Conservation (phyloP, 1,140 invertebrate species). For the Alviniconcha marisindica region DNA sequence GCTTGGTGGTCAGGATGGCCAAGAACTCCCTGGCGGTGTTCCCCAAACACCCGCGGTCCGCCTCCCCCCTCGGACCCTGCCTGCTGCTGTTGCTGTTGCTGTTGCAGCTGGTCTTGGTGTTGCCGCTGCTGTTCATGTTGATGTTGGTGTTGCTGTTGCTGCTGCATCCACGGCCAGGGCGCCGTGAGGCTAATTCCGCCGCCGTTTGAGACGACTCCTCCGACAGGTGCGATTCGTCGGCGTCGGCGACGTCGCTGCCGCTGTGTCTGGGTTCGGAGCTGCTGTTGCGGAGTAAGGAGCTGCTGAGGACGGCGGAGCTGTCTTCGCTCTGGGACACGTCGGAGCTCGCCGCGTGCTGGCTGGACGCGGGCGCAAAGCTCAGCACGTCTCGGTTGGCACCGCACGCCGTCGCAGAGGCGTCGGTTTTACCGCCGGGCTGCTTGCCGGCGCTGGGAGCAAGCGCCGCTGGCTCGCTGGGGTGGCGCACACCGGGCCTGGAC, state of each 20-base stretch:
- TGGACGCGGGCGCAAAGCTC: too few species aligned
- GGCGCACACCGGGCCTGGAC: not conserved
- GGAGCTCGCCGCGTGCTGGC: too few species aligned
- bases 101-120: not conserved
- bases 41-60: not conserved
- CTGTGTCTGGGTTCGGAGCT: not conserved
- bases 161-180: not conserved
- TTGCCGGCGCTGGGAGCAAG: too few species aligned
- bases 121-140: not conserved
- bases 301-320: not conserved
- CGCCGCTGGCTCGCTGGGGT: too few species aligned
- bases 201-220: not conserved
- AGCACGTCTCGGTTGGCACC: too few species aligned
- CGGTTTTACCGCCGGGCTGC: too few species aligned
- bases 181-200: not conserved
- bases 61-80: not conserved
- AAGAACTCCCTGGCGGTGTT: not conserved
- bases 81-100: not conserved
- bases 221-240: not conserved
- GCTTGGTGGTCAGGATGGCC: constrained; percentile 36
- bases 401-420: too few species aligned
- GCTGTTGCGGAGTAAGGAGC: not conserved
- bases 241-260: not conserved
- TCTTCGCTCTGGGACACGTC: constrained; percentile 11
- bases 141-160: not conserved